Conservation (phyloP, 2,113 vertebrate genomes). For the Leptobrachium leishanense region DNA sequence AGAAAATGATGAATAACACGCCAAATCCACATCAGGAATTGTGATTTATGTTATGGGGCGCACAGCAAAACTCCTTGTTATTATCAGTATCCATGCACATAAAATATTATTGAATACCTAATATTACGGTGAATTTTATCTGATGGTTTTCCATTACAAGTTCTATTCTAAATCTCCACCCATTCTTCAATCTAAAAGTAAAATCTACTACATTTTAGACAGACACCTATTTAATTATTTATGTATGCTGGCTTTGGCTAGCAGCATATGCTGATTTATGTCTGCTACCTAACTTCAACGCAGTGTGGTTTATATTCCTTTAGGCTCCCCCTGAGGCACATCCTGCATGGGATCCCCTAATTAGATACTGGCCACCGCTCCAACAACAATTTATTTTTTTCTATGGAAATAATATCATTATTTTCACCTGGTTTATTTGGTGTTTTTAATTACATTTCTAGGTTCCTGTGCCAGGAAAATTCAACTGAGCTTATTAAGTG, state of each 20-base stretch:
- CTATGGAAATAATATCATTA: background rate
- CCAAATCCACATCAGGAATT: background rate
- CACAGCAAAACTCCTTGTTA: background rate
- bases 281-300: conserved; percentile 26
- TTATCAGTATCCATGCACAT: background rate
- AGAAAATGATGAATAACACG: background rate
- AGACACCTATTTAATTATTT: conserved; percentile 27
- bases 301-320: conserved; percentile 39
- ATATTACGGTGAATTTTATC: background rate
- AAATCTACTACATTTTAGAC: conserved; percentile 5
- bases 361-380: conserved; percentile 39
- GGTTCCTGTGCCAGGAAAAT: background rate
- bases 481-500: too few species aligned
- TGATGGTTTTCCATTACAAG: background rate
- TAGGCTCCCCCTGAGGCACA: conserved; percentile 38
- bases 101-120: background rate
- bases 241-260: conserved; percentile 31
- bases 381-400: conserved; percentile 14
- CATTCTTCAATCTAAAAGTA: background rate
- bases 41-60: background rate
- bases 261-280: conserved; percentile 37
- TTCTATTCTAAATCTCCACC: background rate
- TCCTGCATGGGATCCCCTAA: conserved; percentile 39
- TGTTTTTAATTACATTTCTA: background rate
- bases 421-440: background rate